A percentile compares a stretch with the other conserved stretches of the same genome.
phyloP scores from a whole-genome alignment of 2,113 vertebrate genomes.

The Oryzias javanicus region DNA sequence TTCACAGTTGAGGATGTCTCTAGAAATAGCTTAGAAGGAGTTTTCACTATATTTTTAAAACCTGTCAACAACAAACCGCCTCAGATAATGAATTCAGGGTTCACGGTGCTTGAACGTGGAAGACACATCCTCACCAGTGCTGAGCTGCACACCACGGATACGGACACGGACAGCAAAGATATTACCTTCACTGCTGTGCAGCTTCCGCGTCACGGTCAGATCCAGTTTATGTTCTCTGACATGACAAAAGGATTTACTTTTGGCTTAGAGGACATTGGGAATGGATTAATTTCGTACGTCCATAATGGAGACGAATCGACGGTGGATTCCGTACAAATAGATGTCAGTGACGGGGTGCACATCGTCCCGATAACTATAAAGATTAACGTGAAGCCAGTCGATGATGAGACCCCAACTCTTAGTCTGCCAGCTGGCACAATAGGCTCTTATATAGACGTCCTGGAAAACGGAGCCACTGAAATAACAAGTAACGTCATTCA shows the following conservation, averaged over 20 bases:
- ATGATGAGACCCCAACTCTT: slow-evolving; percentile 80
- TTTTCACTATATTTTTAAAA: slow-evolving; percentile 87
- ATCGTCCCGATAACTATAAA: slow-evolving; percentile 87
- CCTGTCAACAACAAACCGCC: slow-evolving; percentile 94
- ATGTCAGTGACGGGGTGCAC: slow-evolving; percentile 90
- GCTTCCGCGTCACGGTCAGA: slow-evolving; percentile 82
- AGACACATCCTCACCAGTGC: slow-evolving; percentile 78
- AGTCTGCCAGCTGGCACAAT: slow-evolving; percentile 85
- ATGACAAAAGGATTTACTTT: slow-evolving; percentile 83
- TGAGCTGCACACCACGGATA: slow-evolving; percentile 86
- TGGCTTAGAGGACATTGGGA: slow-evolving; percentile 82
- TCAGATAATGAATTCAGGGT: slow-evolving; percentile 90
- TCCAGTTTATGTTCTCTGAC: slow-evolving; percentile 77
- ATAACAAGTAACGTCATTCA: slow-evolving; percentile 88
- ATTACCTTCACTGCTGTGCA: slow-evolving; percentile 87
- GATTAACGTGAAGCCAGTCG: slow-evolving; percentile 82
- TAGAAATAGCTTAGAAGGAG: slow-evolving; percentile 81
- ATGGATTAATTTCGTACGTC: slow-evolving; percentile 82
- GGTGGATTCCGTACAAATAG: slow-evolving; percentile 83
- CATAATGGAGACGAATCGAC: slow-evolving; percentile 83
- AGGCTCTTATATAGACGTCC: slow-evolving; percentile 87
- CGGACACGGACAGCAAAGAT: slow-evolving; percentile 81
- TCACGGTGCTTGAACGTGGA: slow-evolving; percentile 82
- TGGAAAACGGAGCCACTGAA: slow-evolving; percentile 90
- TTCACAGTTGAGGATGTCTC: slow-evolving; percentile 88